Evolutionary conservation across 2,113 vertebrate species (phyloP).

Genomic region (Microcebus ravelobensis): DNA sequence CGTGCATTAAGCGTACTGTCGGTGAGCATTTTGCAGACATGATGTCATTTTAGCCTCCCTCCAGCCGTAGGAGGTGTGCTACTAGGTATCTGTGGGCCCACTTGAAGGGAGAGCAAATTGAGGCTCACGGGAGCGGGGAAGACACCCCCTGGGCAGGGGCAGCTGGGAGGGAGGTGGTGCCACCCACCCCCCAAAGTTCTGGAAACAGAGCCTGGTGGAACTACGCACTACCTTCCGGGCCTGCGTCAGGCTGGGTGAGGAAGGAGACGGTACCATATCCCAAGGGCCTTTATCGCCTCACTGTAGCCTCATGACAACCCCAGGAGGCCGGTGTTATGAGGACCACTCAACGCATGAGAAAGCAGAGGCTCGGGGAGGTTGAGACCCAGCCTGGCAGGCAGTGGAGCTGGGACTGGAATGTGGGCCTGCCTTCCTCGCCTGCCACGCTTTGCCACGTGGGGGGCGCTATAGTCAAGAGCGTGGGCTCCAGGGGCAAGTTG

Average conservation of each 20-base stretch:
- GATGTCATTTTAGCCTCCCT: constrained; percentile 31
- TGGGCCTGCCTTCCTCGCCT: too few relatives aligned
- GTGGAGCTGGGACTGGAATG: not conserved
- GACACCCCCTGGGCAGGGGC: not conserved
- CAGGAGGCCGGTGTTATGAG: not conserved
- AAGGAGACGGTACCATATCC: not conserved
- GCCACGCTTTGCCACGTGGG: not conserved
- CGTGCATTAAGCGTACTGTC: not conserved
- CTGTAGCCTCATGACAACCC: not conserved
- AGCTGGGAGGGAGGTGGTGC: not conserved
- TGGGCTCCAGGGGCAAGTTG: not conserved
- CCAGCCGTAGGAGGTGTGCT: not conserved
- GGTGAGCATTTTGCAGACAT: not conserved
- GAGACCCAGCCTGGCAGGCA: not conserved
- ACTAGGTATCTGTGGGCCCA: not conserved
- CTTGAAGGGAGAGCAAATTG: not conserved
- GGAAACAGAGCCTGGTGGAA: not conserved
- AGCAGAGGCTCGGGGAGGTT: not conserved
- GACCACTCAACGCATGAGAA: not conserved
- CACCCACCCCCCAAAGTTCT: not conserved
- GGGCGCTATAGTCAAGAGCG: not conserved
- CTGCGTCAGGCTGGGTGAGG: not conserved
- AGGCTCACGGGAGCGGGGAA: not conserved
- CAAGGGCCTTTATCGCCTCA: not conserved
- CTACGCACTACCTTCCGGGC: not conserved